Conservation (phyloP, 2,888 invertebrate genomes). For the Siphlonurus alternatus region DNA sequence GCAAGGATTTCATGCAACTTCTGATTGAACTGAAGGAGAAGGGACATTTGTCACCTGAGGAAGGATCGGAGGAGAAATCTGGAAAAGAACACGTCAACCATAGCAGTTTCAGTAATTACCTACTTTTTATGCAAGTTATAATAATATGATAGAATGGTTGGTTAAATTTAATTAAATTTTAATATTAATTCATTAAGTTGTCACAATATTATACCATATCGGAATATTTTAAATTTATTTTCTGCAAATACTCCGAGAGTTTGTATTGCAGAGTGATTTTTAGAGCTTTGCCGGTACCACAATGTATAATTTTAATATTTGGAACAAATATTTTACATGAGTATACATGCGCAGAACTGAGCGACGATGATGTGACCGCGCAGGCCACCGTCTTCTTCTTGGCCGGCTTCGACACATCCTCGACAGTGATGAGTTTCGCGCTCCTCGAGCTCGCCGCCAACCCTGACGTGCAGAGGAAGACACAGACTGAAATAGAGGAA, state of each 20-base stretch:
- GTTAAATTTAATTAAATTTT: too few species aligned
- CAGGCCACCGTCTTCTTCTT: constrained; percentile 19
- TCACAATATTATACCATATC: too few species aligned
- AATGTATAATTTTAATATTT: too few species aligned
- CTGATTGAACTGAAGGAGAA: constrained; percentile 7
- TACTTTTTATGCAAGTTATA: too few species aligned
- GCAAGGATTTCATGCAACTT: constrained; percentile 5
- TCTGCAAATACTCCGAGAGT: too few species aligned
- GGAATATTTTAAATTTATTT: too few species aligned
- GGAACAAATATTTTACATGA: too few species aligned
- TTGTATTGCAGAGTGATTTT: too few species aligned
- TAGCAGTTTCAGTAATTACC: too few species aligned
- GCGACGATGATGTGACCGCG: constrained; percentile 11
- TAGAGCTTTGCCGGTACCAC: too few species aligned
- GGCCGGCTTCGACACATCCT: constrained; percentile 37
- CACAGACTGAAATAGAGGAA: constrained; percentile 1
- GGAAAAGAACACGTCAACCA: neutral
- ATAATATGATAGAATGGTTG: too few species aligned
- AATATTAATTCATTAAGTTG: too few species aligned
- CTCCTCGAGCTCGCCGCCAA: constrained; percentile 29
- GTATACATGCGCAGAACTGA: constrained; percentile 2
- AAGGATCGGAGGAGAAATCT: neutral
- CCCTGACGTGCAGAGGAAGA: constrained; percentile 1
- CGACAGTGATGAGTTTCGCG: constrained; percentile 30
- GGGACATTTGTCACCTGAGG: neutral